Conservation (phyloP, 2,888 invertebrate species). For the Amorpha juglandis region DNA sequence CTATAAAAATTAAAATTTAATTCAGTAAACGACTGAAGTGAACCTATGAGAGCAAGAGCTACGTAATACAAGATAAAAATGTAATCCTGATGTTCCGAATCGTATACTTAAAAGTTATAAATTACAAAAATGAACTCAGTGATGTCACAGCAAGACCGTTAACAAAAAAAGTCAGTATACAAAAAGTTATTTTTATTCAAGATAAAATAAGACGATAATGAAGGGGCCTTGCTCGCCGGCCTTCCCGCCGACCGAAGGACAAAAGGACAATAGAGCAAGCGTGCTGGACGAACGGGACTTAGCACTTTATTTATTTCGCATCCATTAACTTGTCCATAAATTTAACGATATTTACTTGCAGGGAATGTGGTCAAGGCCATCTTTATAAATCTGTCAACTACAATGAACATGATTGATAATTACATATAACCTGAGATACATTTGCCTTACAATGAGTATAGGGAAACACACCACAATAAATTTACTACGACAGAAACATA, state of each 20-base stretch:
- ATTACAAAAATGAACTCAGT: neutral
- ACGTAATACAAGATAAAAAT: too few relatives aligned
- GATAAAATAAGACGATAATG: slow-evolving; percentile 41
- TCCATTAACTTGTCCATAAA: slow-evolving; percentile 60
- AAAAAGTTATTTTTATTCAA: slow-evolving; percentile 30
- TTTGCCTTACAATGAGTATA: slow-evolving; percentile 6
- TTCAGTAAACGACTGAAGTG: too few relatives aligned
- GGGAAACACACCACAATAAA: slow-evolving; percentile 2
- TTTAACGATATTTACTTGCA: slow-evolving; percentile 59
- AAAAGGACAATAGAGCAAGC: slow-evolving; percentile 63
- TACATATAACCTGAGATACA: neutral
- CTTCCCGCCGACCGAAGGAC: slow-evolving; percentile 69
- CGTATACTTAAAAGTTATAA: neutral
- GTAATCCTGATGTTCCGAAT: too few relatives aligned
- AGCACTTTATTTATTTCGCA: slow-evolving; percentile 53
- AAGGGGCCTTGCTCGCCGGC: slow-evolving; percentile 53
- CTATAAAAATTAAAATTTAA: too few relatives aligned
- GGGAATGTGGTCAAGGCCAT: slow-evolving; percentile 57
- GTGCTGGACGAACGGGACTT: slow-evolving; percentile 61
- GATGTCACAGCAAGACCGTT: slow-evolving; percentile 2
- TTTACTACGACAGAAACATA: slow-evolving; percentile 1
- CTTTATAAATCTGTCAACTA: slow-evolving; percentile 41
- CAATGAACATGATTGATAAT: slow-evolving; percentile 2
- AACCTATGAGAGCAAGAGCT: too few relatives aligned
- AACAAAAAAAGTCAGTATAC: slow-evolving; percentile 30